Conservation (phyloP, 2,888 invertebrate species). For the Slavum lentiscoides region DNA sequence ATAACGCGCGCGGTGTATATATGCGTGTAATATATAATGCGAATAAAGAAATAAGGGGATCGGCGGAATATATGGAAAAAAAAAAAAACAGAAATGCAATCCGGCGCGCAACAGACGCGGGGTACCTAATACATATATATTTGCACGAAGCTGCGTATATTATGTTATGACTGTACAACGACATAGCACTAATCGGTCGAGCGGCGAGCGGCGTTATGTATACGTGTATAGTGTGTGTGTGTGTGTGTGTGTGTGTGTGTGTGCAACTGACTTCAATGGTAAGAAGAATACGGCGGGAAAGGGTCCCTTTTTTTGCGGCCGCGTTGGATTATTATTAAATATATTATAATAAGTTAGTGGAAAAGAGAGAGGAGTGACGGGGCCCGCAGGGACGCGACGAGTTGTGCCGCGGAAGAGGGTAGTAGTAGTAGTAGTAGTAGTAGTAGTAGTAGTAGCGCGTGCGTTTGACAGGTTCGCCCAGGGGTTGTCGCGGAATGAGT, state of each 20-base stretch:
- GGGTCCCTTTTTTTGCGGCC: slow-evolving; percentile 50
- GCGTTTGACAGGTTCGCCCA: slow-evolving; percentile 50
- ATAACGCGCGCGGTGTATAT: background rate
- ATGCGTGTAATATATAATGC: background rate
- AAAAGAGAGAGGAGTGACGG: slow-evolving; percentile 32
- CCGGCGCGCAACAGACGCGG: slow-evolving; percentile 43
- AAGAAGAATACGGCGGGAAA: slow-evolving; percentile 40
- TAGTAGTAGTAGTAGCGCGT: slow-evolving; percentile 30
- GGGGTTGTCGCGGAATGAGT: slow-evolving; percentile 38
- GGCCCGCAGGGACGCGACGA: background rate
- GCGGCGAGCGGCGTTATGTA: slow-evolving; percentile 6
- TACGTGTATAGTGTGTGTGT: background rate
- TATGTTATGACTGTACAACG: background rate
- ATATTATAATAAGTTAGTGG: slow-evolving; percentile 52
- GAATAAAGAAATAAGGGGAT: background rate
- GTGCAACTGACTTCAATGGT: slow-evolving; percentile 52
- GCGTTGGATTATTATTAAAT: slow-evolving; percentile 50
- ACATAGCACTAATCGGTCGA: slow-evolving; percentile 45
- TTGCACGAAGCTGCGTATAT: too few species aligned
- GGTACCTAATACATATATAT: slow-evolving; percentile 27
- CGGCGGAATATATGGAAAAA: background rate
- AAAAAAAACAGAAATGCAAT: slow-evolving; percentile 27
- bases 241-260: too few species aligned
- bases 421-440: background rate
- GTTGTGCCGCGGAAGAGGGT: background rate